Evolutionary conservation across 2,888 invertebrate genomes (phyloP).

Genomic region (Mantis religiosa): DNA sequence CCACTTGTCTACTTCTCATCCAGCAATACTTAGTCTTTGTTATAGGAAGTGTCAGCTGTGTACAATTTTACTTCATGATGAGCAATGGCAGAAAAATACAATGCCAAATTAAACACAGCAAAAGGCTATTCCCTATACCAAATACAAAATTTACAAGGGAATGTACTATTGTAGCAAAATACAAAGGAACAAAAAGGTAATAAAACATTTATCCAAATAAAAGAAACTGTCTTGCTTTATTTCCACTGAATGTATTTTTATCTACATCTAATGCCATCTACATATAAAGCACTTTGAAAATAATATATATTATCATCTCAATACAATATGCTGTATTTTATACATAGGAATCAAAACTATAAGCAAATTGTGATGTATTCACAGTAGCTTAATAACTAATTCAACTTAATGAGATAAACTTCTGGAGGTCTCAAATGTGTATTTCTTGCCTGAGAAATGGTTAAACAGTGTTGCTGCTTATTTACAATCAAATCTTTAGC

Average conservation of each 20-base stretch:
- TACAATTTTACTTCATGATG: too few relatives aligned
- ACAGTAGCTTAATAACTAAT: background rate
- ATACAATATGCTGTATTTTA: constrained; percentile 10
- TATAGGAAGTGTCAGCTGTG: too few relatives aligned
- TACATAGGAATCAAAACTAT: constrained; percentile 3
- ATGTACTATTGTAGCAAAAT: background rate
- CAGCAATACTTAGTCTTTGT: too few relatives aligned
- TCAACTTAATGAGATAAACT: background rate
- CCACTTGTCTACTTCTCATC: too few relatives aligned
- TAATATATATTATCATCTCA: constrained; percentile 14
- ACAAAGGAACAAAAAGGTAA: background rate
- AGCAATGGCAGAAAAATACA: too few relatives aligned
- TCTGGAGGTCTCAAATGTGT: background rate
- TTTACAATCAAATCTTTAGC: background rate
- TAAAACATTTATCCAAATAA: background rate
- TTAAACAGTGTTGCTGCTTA: background rate
- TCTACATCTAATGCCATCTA: constrained; percentile 17
- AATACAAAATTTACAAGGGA: too few relatives aligned
- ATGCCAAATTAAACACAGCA: too few relatives aligned
- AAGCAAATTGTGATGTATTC: constrained; percentile 1
- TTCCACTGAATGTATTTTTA: constrained; percentile 7
- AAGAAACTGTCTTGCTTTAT: background rate
- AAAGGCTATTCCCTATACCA: too few relatives aligned
- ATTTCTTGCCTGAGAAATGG: background rate
- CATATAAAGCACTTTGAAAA: constrained; percentile 14